A percentile compares a stretch with the other conserved stretches of the same genome.
These are phyloP conservation scores for Leucophenga varia DNA, from an alignment of 1,140 invertebrate genomes.

Conservation along the genomic window DNA sequence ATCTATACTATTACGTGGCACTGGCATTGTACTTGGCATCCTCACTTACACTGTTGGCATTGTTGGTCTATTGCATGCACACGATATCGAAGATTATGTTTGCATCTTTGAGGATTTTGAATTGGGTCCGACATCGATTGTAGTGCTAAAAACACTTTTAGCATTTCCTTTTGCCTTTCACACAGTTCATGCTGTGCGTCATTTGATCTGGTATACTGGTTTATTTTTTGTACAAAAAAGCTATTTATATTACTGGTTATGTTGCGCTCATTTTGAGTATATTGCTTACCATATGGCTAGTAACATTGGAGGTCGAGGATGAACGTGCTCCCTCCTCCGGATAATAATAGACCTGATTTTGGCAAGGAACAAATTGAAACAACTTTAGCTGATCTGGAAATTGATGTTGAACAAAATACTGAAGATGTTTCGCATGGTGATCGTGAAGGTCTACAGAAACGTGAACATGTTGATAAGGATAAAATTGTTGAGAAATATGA, in stretches of 20 bases:
- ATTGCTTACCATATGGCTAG: slow-evolving; percentile 13
- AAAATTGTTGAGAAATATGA: too few relatives aligned
- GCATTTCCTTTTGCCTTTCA: slow-evolving; percentile 68
- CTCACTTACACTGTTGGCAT: slow-evolving; percentile 59
- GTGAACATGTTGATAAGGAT: too few relatives aligned
- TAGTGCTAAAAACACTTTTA: slow-evolving; percentile 58
- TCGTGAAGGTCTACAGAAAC: too few relatives aligned
- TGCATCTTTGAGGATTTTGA: slow-evolving; percentile 59
- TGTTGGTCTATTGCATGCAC: slow-evolving; percentile 55
- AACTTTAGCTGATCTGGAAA: too few relatives aligned
- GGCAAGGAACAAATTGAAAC: too few relatives aligned
- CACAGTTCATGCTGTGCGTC: slow-evolving; percentile 68
- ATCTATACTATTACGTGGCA: slow-evolving; percentile 77
- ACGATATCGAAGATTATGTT: slow-evolving; percentile 59
- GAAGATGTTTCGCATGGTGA: too few relatives aligned
- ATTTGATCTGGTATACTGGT: slow-evolving; percentile 70
- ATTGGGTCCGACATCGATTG: slow-evolving; percentile 55
- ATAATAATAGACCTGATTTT: too few relatives aligned
- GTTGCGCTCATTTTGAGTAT: slow-evolving; percentile 56
- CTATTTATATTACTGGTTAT: slow-evolving; percentile 70
- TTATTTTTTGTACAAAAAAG: slow-evolving; percentile 66
- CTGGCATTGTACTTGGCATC: slow-evolving; percentile 64
- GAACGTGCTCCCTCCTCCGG: too few relatives aligned
- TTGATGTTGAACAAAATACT: too few relatives aligned
- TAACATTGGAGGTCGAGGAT: neutral